A percentile compares a stretch with the other conserved stretches of the same genome.
Conservation (phyloP, 2,888 invertebrate species). For the Aphodius granarius region DNA sequence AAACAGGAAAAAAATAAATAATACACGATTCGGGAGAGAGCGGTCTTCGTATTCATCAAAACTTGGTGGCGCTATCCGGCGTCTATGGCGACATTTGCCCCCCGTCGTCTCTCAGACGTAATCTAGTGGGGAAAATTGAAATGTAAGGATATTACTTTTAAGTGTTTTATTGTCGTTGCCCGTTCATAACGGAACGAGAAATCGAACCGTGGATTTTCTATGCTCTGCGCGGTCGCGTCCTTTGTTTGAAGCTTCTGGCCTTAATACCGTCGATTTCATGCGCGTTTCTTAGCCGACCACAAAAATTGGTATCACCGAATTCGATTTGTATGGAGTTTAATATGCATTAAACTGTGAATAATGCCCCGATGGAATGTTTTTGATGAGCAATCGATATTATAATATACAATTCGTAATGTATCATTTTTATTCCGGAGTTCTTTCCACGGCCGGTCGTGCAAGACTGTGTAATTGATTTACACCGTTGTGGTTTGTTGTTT, state of each 20-base stretch:
- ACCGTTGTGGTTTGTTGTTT: background rate
- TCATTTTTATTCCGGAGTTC: background rate
- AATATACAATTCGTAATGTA: background rate
- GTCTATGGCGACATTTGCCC: slow-evolving; percentile 12
- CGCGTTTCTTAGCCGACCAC: background rate
- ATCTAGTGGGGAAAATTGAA: slow-evolving; percentile 18
- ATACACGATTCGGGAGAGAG: background rate
- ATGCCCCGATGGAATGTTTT: background rate
- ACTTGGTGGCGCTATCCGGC: too few relatives aligned
- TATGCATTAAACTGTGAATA: background rate
- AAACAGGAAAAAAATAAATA: background rate
- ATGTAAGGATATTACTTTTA: slow-evolving; percentile 12
- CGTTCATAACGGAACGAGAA: background rate
- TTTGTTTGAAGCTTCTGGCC: background rate
- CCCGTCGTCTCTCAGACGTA: slow-evolving; percentile 2
- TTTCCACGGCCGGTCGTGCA: background rate
- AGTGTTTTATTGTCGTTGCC: background rate
- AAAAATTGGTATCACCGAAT: background rate
- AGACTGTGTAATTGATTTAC: background rate
- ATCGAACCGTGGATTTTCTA: background rate
- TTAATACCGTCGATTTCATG: background rate
- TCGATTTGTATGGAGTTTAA: background rate
- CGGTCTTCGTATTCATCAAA: background rate
- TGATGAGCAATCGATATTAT: background rate
- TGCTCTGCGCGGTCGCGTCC: background rate